Percentiles rank a stretch among this genome's conserved stretches.
Evolutionary conservation across 1,140 invertebrate species (phyloP).

Genomic region (Leptinotarsa texana): DNA sequence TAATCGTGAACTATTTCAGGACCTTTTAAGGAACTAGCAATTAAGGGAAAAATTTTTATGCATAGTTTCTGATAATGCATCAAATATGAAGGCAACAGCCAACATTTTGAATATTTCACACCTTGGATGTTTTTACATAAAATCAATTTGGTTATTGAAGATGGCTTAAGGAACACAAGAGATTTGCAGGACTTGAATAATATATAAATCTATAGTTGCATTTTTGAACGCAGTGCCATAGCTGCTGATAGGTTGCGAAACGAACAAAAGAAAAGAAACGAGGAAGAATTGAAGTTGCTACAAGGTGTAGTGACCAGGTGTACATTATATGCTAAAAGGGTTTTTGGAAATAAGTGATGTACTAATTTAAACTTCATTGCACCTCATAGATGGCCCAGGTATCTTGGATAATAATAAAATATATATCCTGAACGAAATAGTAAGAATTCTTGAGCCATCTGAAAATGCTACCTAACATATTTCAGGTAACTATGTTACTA

Average conservation of each 20-base stretch:
- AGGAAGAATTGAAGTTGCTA: conserved; percentile 18
- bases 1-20: not conserved
- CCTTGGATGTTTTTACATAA: not conserved
- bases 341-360: conserved; percentile 16
- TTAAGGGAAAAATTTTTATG: conserved; percentile 14
- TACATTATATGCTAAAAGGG: conserved; percentile 22
- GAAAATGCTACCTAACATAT: conserved; percentile 26
- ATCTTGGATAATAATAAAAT: not conserved
- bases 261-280: conserved; percentile 11
- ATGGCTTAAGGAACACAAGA: conserved; percentile 2
- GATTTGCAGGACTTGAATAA: not conserved
- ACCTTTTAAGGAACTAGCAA: conserved; percentile 24
- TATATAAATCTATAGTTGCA: not conserved
- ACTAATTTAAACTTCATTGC: conserved; percentile 19
- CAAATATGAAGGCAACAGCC: conserved; percentile 15
- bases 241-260: conserved; percentile 24
- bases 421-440: conserved; percentile 6
- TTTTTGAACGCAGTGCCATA: conserved; percentile 5
- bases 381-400: conserved; percentile 18
- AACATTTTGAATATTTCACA: not conserved
- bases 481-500: conserved; percentile 23
- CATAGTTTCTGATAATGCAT: conserved; percentile 25
- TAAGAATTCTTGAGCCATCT: conserved; percentile 17
- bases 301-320: conserved; percentile 18
- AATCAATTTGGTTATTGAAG: conserved; percentile 18